Evolutionary conservation across 2,797 vertebrate species (phyloP), one percentile per base, ranked within the genome.

Genomic region (Hypotaenidia okinawae): DNA sequence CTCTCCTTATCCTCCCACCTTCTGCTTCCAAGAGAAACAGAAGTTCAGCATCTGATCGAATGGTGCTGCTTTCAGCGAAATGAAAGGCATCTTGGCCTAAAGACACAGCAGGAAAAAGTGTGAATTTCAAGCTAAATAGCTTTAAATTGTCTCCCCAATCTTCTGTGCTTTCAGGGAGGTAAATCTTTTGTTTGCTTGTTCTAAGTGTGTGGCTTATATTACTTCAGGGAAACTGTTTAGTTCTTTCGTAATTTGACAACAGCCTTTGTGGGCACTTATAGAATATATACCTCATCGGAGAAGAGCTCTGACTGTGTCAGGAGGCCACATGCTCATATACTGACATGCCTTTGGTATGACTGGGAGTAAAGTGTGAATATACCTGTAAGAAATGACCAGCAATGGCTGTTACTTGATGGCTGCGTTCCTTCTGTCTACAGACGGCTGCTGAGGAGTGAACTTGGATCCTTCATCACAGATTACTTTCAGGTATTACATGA

Each of bases 381-480:
- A 30, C 24, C 37, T 80, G 22, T 93, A 43, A 89, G 57, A 90
- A 84, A 90, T 80, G 59, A 74, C 63, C 41, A 73, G 64, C 68
- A 89, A 47, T 70, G 58, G 64, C 80, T 92, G 32, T 85, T 94
- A 13, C 58, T 85, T 97, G 77, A 97, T 94, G 95, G 90, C 37
- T 14, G 30, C 95, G 54, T 97, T 95, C 93, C 67, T 87, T 97
- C 93, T 96, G 93, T 96, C 70, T 96, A 76, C 90, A 99, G 99
- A 96, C 98, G 98, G 97, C 98, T 99, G 93, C 97, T 99, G 70
- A 99, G 99, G 97, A 99, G 99, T 35, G 99, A 99, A 93, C 98
- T 99, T 39, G 99, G 99, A 93, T 99, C 99, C 32, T 99, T 99
- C 97, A 99, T 99, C 97, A 98, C 99, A 7, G 99, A 99, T 91